phyloP scores from a whole-genome alignment of 2,797 vertebrate species.

The Onychomys arenicola region DNA sequence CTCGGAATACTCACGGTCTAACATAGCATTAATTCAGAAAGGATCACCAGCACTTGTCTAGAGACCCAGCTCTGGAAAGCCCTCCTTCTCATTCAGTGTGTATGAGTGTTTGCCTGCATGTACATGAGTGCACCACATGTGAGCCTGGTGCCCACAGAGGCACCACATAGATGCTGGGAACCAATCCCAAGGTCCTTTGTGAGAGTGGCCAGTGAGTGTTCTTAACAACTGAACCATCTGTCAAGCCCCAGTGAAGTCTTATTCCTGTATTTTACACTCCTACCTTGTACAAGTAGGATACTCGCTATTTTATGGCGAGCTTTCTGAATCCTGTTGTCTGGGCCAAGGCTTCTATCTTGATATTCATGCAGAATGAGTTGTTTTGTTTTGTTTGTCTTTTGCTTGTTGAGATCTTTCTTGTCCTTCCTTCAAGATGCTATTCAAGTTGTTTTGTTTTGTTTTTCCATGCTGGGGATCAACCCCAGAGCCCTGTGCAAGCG shows the following conservation, averaged over 20 bases:
- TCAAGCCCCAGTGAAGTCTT: not conserved
- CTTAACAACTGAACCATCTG: not conserved
- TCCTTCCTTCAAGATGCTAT: not conserved
- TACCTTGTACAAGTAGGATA: too few relatives aligned
- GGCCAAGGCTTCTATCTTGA: not conserved
- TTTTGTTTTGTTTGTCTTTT: not conserved
- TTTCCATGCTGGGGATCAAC: not conserved
- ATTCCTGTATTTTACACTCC: not conserved
- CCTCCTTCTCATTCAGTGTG: not conserved
- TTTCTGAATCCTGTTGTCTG: not conserved
- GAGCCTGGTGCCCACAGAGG: not conserved
- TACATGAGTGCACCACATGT: not conserved
- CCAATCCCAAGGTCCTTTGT: not conserved
- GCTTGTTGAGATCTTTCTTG: not conserved
- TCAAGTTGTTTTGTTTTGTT: not conserved
- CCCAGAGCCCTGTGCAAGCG: not conserved
- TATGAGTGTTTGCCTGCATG: not conserved
- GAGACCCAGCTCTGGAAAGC: not conserved
- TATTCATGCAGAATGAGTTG: not conserved
- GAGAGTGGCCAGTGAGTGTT: not conserved
- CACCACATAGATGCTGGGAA: not conserved
- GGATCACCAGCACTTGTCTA: not conserved
- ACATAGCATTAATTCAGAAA: not conserved
- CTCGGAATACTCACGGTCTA: not conserved
- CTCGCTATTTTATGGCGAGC: not conserved